Evolutionary conservation across 1,140 invertebrate species (phyloP).

Genomic region (Bombus affinis): DNA sequence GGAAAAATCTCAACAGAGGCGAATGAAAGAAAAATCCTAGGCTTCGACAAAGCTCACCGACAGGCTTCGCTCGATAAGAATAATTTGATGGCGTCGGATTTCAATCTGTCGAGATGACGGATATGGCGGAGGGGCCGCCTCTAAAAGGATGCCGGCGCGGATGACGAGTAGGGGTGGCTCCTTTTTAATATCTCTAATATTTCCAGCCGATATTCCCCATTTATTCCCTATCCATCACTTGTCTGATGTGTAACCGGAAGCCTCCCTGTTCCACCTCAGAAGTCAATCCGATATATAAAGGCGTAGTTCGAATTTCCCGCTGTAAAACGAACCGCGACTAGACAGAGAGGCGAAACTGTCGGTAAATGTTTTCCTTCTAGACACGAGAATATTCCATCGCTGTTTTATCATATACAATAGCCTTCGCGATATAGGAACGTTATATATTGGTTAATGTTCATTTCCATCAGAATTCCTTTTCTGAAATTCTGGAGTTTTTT

Average conservation of each 20-base stretch:
- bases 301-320: constrained; percentile 62
- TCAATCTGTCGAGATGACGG: constrained; percentile 69
- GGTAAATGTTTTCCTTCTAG: constrained; percentile 60
- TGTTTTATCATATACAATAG: background rate
- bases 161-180: constrained; percentile 47
- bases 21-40: constrained; percentile 26
- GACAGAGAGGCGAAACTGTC: constrained; percentile 40
- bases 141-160: constrained; percentile 44
- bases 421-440: background rate
- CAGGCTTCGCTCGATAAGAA: constrained; percentile 50
- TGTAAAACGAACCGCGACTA: constrained; percentile 49
- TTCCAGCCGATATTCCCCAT: constrained; percentile 76
- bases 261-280: constrained; percentile 34
- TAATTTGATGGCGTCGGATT: constrained; percentile 64
- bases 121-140: constrained; percentile 27
- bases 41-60: constrained; percentile 40
- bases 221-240: constrained; percentile 75
- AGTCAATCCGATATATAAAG: constrained; percentile 64
- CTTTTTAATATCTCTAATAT: constrained; percentile 78
- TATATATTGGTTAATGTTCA: background rate
- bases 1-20: constrained; percentile 1
- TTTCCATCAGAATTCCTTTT: background rate
- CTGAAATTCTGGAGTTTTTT: too few species aligned
- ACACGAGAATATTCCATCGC: constrained; percentile 56
- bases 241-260: constrained; percentile 71